A percentile compares a stretch with the other conserved stretches of the same genome.
phyloP scores from a whole-genome alignment of 2,888 invertebrate genomes.

The Agonopterix subpropinquella region DNA sequence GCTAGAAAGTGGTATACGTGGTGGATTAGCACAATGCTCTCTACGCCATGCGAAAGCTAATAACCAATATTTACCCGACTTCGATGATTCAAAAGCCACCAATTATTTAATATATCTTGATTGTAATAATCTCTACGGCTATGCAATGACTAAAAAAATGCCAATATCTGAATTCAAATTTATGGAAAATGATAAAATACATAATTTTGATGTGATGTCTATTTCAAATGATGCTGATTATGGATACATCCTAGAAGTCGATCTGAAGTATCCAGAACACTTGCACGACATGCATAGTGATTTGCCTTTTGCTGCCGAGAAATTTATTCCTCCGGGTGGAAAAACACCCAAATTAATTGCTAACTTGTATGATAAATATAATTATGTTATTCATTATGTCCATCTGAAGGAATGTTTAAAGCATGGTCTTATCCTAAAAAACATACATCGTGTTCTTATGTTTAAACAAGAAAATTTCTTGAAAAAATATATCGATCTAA shows the following conservation, averaged over 20 bases:
- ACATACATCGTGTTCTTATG: constrained; percentile 21
- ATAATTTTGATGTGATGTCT: not conserved
- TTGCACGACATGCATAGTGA: not conserved
- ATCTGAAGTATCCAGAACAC: not conserved
- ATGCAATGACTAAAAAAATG: constrained; percentile 12
- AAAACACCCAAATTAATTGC: constrained; percentile 8
- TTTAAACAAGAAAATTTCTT: constrained; percentile 23
- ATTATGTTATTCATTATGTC: constrained; percentile 27
- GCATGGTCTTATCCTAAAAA: constrained; percentile 18
- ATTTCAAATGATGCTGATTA: not conserved
- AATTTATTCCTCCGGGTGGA: constrained; percentile 4
- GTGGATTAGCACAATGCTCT: constrained; percentile 16
- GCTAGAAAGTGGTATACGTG: constrained; percentile 19
- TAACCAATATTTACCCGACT: constrained; percentile 18
- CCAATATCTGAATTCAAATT: constrained; percentile 1
- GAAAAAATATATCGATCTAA: constrained; percentile 19
- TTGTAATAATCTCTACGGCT: constrained; percentile 29
- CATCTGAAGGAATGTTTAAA: constrained; percentile 23
- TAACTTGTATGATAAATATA: constrained; percentile 19
- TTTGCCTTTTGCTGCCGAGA: not conserved
- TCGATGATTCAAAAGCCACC: constrained; percentile 10
- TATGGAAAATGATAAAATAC: not conserved
- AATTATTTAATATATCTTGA: constrained; percentile 24
- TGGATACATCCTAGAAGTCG: not conserved
- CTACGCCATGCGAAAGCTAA: constrained; percentile 18